phyloP scores from a whole-genome alignment of 2,113 vertebrate species.

The Cranoglanis bouderius region DNA sequence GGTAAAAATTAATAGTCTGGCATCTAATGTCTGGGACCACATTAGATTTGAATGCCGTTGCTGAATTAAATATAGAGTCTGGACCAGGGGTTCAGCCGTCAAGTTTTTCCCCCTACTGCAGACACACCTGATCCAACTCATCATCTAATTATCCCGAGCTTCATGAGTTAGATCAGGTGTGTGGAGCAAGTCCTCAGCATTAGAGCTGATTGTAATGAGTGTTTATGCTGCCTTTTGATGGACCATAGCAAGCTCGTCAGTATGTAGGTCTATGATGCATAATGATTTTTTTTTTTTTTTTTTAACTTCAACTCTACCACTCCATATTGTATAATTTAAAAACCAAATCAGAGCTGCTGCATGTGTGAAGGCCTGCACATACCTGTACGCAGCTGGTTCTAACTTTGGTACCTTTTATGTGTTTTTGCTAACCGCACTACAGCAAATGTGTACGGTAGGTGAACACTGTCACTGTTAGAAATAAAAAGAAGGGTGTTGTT shows the following conservation, averaged over 20 bases:
- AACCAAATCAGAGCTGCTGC: neutral
- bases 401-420: neutral
- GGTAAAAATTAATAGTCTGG: neutral
- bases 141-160: slow-evolving; percentile 3
- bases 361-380: neutral
- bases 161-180: neutral
- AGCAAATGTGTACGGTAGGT: neutral
- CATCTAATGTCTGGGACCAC: too few species aligned
- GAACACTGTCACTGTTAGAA: neutral
- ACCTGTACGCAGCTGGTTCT: neutral
- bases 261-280: neutral
- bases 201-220: neutral
- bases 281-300: too few species aligned
- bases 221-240: neutral
- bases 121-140: neutral
- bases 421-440: neutral
- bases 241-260: too few species aligned
- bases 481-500: neutral
- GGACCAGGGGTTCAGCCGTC: neutral
- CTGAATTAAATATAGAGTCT: neutral
- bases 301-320: too few species aligned
- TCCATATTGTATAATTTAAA: neutral
- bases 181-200: neutral
- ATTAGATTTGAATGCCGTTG: neutral
- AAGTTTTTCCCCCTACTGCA: neutral